phyloP scores from a whole-genome alignment of 2,113 vertebrate genomes.

The Narcine bancroftii region DNA sequence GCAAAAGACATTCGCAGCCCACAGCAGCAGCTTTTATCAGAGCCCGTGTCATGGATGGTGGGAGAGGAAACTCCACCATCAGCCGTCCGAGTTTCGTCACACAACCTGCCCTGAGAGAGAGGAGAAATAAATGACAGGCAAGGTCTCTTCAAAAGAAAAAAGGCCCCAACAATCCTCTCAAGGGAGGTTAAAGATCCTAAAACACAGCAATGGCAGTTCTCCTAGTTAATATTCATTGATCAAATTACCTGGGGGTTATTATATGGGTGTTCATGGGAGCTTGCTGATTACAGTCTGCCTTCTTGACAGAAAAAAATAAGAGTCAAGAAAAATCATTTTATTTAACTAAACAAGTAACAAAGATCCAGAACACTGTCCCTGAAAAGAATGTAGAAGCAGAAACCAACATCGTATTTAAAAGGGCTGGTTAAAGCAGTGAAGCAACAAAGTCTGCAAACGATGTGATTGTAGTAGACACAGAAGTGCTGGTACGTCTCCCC shows the following conservation, averaged over 20 bases:
- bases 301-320: no score
- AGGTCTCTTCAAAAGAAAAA: background rate
- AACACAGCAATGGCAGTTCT: background rate
- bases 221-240: background rate
- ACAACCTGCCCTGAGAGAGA: constrained; percentile 65
- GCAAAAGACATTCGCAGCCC: constrained; percentile 75
- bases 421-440: no score
- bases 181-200: background rate
- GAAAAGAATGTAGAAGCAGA: no score
- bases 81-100: constrained; percentile 80
- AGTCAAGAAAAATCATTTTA: no score
- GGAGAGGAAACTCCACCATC: constrained; percentile 88
- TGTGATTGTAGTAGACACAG: no score
- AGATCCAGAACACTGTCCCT: no score
- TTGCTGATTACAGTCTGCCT: no score
- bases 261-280: background rate
- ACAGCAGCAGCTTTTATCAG: constrained; percentile 78
- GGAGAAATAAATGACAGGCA: background rate
- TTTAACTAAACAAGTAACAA: no score
- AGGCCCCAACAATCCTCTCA: background rate
- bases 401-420: no score
- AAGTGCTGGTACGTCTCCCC: no score
- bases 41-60: constrained; percentile 78
- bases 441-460: no score
- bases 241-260: background rate